phyloP scores from a whole-genome alignment of 2,113 vertebrate genomes.

The Trematomus loennbergii region DNA sequence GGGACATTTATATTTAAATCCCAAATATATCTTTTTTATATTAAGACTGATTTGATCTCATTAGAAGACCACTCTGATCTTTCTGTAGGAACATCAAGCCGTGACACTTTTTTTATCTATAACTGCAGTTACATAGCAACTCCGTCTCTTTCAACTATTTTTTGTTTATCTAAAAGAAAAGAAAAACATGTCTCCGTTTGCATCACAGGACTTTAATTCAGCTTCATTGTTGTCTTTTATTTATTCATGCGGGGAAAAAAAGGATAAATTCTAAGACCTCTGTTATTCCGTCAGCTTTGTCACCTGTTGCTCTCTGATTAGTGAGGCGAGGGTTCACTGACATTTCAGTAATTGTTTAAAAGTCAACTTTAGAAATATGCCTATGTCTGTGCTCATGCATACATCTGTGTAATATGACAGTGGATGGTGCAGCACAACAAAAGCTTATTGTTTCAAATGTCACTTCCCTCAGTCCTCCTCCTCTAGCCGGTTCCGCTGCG shows the following conservation, averaged over 20 bases:
- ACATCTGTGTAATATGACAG: constrained; percentile 56
- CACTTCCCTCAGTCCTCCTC: constrained; percentile 62
- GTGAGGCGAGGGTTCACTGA: constrained; percentile 29
- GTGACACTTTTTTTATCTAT: not conserved
- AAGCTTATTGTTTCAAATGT: constrained; percentile 76
- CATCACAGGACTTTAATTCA: not conserved
- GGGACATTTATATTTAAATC: too few relatives aligned
- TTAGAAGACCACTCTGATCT: not conserved
- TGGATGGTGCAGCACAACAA: constrained; percentile 55
- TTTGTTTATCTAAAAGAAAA: not conserved
- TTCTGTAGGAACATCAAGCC: not conserved
- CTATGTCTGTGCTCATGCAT: constrained; percentile 32
- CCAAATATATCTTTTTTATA: too few relatives aligned
- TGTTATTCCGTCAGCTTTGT: constrained; percentile 1
- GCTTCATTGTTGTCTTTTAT: constrained; percentile 3
- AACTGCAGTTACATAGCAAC: not conserved
- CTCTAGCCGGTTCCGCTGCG: constrained; percentile 14
- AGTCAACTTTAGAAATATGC: constrained; percentile 35
- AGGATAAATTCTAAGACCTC: not conserved
- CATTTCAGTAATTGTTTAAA: constrained; percentile 58
- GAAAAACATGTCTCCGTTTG: not conserved
- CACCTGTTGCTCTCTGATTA: constrained; percentile 59
- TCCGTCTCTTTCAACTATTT: not conserved
- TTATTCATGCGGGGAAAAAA: constrained; percentile 18
- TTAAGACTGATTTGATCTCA: too few relatives aligned